phyloP scores from a whole-genome alignment of 37 sponge, comb jelly and placozoan species.

The Dysidea cf. avara region DNA sequence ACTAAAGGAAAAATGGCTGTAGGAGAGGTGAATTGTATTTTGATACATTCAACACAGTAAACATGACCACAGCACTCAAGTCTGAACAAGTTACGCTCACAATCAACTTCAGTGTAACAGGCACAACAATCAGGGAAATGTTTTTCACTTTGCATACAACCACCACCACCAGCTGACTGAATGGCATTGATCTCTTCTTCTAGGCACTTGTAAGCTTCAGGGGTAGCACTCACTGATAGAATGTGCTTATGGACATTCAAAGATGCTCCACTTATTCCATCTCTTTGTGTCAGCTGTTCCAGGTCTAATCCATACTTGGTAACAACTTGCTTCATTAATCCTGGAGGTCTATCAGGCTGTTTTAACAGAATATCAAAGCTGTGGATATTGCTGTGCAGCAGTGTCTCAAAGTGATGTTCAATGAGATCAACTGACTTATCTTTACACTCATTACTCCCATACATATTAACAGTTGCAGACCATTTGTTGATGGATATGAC shows the following conservation, averaged over 20 bases:
- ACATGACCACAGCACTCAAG: constrained; percentile 78
- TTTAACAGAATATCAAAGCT: constrained; percentile 20
- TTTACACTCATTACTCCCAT: constrained; percentile 35
- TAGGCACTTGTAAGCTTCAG: not conserved
- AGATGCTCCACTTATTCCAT: too few relatives aligned
- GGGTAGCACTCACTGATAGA: too few relatives aligned
- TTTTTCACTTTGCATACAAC: too few relatives aligned
- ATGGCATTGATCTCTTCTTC: not conserved
- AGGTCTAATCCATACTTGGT: too few relatives aligned
- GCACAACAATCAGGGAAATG: too few relatives aligned
- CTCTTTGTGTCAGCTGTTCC: too few relatives aligned
- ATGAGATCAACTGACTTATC: constrained; percentile 10
- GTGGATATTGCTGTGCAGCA: not conserved
- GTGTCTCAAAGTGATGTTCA: not conserved
- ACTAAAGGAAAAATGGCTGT: constrained; percentile 48
- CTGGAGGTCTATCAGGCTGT: constrained; percentile 31
- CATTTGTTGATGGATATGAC: constrained; percentile 5
- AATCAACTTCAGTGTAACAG: too few relatives aligned
- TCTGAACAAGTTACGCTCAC: constrained; percentile 7
- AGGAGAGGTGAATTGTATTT: constrained; percentile 34
- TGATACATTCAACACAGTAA: too few relatives aligned
- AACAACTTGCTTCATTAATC: constrained; percentile 61
- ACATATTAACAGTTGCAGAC: constrained; percentile 30
- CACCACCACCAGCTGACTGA: too few relatives aligned
- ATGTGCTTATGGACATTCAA: too few relatives aligned